phyloP scores from a whole-genome alignment of 2,113 vertebrate species.

The Orientallactaga bullata region DNA sequence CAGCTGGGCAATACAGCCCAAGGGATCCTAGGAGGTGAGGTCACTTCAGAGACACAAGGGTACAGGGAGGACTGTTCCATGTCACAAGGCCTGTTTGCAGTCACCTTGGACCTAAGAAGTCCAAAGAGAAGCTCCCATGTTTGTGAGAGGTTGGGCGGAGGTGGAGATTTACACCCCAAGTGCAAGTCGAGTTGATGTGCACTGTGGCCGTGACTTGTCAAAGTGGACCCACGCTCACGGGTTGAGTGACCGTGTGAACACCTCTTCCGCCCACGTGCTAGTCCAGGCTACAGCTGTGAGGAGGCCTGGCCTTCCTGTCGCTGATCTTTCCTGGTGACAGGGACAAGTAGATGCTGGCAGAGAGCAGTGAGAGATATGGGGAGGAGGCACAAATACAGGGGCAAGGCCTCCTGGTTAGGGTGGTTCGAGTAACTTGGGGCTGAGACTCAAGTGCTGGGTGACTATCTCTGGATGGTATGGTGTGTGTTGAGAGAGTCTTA shows the following conservation, averaged over 20 bases:
- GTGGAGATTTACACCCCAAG: not conserved
- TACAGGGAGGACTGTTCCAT: not conserved
- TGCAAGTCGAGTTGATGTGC: not conserved
- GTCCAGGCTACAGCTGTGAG: not conserved
- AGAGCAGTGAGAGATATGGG: not conserved
- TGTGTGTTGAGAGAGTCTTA: not conserved
- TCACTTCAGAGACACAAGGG: not conserved
- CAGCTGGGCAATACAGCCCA: not conserved
- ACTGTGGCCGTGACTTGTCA: not conserved
- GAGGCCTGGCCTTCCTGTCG: not conserved
- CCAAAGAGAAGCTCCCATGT: not conserved
- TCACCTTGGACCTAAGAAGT: not conserved
- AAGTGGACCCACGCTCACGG: not conserved
- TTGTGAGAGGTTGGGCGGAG: not conserved
- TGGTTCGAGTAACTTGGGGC: not conserved
- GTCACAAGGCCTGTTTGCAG: not conserved
- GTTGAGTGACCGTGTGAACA: not conserved
- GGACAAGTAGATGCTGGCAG: rapidly evolving
- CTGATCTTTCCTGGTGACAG: not conserved
- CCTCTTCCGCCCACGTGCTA: not conserved
- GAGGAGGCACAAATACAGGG: no score
- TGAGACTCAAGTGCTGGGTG: not conserved
- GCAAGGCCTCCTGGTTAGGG: not conserved
- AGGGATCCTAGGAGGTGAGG: not conserved
- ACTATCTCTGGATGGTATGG: not conserved